phyloP scores from a whole-genome alignment of 1,140 invertebrate genomes.

The Hylaeus anthracinus region DNA sequence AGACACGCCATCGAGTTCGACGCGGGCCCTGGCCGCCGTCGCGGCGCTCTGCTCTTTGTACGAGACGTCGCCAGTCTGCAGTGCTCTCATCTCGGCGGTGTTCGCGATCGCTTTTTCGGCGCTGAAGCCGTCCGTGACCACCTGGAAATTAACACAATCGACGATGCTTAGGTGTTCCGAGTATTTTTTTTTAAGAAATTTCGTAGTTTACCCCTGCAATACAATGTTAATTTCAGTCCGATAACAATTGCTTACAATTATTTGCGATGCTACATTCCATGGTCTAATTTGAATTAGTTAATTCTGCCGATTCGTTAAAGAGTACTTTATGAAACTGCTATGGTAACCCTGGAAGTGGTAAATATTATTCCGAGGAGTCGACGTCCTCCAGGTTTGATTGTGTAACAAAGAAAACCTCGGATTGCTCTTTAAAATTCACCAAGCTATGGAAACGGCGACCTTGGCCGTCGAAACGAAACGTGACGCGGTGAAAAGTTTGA shows the following conservation, averaged over 20 bases:
- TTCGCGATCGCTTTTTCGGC: conserved; percentile 89
- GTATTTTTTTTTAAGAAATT: no score
- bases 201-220: no score
- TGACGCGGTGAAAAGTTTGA: not conserved
- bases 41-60: conserved; percentile 88
- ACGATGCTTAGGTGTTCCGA: not conserved
- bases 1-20: conserved; percentile 88
- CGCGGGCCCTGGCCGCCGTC: conserved; percentile 82
- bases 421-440: not conserved
- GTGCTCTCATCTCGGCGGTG: conserved; percentile 88
- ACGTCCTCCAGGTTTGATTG: no score
- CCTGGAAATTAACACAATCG: conserved; percentile 68
- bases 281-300: no score
- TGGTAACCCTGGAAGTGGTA: no score
- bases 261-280: no score
- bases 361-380: no score
- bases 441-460: not conserved
- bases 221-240: no score
- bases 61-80: conserved; percentile 90
- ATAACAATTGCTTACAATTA: no score
- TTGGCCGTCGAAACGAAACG: not conserved
- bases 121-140: conserved; percentile 91
- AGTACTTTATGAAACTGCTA: no score
- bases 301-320: no score
- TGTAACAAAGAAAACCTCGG: not conserved